phyloP scores from a whole-genome alignment of 1,140 invertebrate genomes.

The Diuraphis noxia region DNA sequence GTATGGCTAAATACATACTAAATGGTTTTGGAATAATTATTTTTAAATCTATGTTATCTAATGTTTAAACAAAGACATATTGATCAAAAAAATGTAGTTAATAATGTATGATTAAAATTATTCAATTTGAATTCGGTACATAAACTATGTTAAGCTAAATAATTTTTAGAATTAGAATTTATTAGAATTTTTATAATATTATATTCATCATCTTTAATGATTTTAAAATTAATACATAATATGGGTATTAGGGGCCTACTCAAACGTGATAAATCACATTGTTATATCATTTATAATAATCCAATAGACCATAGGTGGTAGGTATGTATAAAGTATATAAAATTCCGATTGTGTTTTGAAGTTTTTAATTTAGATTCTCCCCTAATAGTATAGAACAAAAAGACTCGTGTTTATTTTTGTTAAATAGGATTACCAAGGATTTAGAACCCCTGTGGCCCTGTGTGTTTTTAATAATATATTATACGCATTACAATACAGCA shows the following conservation, averaged over 20 bases:
- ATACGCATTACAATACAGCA: not conserved
- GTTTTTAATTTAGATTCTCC: constrained; percentile 22
- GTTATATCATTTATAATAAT: not conserved
- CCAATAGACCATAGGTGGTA: not conserved
- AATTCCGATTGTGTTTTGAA: not conserved
- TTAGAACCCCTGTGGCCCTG: not conserved
- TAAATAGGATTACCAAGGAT: constrained; percentile 25
- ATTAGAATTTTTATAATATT: too few species aligned
- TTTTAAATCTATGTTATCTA: not conserved
- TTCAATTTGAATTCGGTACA: not conserved
- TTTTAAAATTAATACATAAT: not conserved
- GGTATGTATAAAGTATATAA: not conserved
- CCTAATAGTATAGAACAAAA: not conserved
- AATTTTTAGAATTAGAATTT: not conserved
- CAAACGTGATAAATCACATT: not conserved
- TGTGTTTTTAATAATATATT: not conserved
- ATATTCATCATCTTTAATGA: not conserved
- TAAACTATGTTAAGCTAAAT: not conserved
- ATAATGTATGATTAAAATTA: not conserved
- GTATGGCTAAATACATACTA: too few species aligned
- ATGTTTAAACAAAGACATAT: not conserved
- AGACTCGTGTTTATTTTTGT: constrained; percentile 15
- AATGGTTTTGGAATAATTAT: too few species aligned
- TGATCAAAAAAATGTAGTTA: not conserved
- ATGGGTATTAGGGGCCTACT: not conserved